Evolutionary conservation across 2,888 invertebrate species (phyloP).

Genomic region (Diarsia mendica): DNA sequence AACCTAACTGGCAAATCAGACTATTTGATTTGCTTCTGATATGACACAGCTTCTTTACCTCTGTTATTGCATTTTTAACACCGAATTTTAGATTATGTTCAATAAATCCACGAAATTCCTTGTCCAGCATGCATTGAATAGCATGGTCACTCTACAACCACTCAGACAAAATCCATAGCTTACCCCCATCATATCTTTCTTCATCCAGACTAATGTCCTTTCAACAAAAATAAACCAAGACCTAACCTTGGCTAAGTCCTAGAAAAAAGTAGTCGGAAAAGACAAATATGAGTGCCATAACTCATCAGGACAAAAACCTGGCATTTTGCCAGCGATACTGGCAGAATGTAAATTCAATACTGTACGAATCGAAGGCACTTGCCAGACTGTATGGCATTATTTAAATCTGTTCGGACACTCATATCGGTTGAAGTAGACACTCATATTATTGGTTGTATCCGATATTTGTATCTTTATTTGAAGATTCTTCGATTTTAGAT

Average conservation of each 20-base stretch:
- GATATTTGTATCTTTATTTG: slow-evolving; percentile 39
- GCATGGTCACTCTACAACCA: background rate
- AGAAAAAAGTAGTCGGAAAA: slow-evolving; percentile 54
- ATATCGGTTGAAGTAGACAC: slow-evolving; percentile 45
- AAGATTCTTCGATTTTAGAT: slow-evolving; percentile 14
- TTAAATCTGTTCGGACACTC: slow-evolving; percentile 67
- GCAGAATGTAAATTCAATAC: slow-evolving; percentile 78
- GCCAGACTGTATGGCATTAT: slow-evolving; percentile 59
- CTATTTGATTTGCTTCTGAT: too few relatives aligned
- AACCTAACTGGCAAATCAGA: too few relatives aligned
- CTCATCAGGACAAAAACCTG: slow-evolving; percentile 69
- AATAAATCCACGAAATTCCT: too few relatives aligned
- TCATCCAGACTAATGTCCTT: slow-evolving; percentile 35
- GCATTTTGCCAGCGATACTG: slow-evolving; percentile 69
- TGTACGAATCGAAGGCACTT: slow-evolving; percentile 70
- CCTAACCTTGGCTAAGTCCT: slow-evolving; percentile 44
- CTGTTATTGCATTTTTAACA: too few relatives aligned
- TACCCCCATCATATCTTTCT: slow-evolving; percentile 28
- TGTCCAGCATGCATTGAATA: too few relatives aligned
- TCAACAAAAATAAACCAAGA: slow-evolving; percentile 48
- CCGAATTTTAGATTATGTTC: too few relatives aligned
- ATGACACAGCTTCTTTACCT: too few relatives aligned
- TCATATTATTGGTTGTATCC: slow-evolving; percentile 32
- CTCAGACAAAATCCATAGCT: slow-evolving; percentile 26
- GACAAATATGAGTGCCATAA: slow-evolving; percentile 74